Base-by-base conservation (phyloP, 2,113 vertebrate species). In the Dascyllus trimaculatus region DNA sequence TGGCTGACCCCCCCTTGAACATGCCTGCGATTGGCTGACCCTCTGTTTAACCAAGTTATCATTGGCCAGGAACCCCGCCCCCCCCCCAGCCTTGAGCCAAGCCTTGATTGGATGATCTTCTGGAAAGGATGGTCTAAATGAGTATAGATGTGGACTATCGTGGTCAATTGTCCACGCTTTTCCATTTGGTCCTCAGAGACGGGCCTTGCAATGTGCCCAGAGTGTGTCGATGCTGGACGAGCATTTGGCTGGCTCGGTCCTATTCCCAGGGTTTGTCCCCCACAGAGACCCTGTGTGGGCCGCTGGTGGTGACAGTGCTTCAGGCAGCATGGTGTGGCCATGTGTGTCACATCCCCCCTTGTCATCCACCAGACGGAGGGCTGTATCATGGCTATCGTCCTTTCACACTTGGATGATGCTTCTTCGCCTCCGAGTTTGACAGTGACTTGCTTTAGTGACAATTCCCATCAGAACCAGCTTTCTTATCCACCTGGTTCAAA, bases 391-490 rank as follows among this genome's bases (percentile, higher is more conserved):
- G 93, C 89, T 88, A 90, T 88, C 90, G 79, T 87, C 78, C 85
- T 92, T 91, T 93, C 92, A 93, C 89, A 76, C 88, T 89, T 91
- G 79, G 90, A 89, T 84, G 91, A 85, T 85, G 88, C 87, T 81
- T 85, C 80, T 64, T 92, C 53, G 89, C 89, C 88, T 90, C 71
- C 6, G 69, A 80, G 78, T 88, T 85, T 86, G 88, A 88, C 89
- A 85, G 85, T 85, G 87, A 89, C 88, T 90, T 75, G 83, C 93
- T 88, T 88, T 77, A 66, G 83, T 91, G 90, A 91, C 89, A 88
- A 85, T 89, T 89, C 84, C 80, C 89, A 89, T 90, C 81, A 80
- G 90, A 92, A 91, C 82, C 89, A 81, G 90, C 82, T 85, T 75
- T 92, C 76, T 86, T 73, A 86, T 89, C 86, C 90, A 87, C 85